These are phyloP conservation scores for Nothocercus nigrocapillus DNA, from an alignment of 2,113 vertebrate species.

Conservation along the genomic window DNA sequence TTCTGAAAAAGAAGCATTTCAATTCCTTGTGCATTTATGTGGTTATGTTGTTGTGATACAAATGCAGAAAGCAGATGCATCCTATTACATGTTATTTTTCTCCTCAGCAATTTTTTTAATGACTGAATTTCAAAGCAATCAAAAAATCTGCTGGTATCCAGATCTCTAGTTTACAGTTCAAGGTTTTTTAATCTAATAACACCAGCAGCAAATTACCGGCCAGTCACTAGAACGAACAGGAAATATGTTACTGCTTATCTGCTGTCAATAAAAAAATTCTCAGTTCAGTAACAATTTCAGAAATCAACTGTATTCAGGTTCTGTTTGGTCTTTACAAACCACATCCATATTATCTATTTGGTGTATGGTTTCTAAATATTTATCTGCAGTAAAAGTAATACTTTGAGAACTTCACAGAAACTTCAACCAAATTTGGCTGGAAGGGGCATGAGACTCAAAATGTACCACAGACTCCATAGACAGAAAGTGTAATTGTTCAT, in stretches of 20 bases:
- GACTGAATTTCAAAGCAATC: not conserved
- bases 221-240: not conserved
- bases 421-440: not conserved
- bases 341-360: not conserved
- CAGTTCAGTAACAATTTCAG: not conserved
- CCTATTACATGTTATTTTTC: not conserved
- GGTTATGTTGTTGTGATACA: not conserved
- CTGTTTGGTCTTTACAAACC: not conserved
- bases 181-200: not conserved
- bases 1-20: conserved; percentile 72
- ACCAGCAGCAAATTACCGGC: not conserved
- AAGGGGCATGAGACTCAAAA: not conserved
- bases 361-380: not conserved
- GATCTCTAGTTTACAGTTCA: not conserved
- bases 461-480: not conserved
- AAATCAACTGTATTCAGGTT: not conserved
- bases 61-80: not conserved
- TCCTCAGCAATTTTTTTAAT: not conserved
- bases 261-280: not conserved
- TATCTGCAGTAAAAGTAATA: not conserved
- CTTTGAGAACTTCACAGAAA: not conserved
- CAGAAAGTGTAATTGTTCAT: not conserved
- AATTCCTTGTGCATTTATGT: not conserved
- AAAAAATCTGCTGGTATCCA: not conserved
- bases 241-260: not conserved